A percentile compares a stretch with the other conserved stretches of the same genome.
phyloP scores from a whole-genome alignment of 2,888 invertebrate genomes.

The Ichneumoninae sp. region DNA sequence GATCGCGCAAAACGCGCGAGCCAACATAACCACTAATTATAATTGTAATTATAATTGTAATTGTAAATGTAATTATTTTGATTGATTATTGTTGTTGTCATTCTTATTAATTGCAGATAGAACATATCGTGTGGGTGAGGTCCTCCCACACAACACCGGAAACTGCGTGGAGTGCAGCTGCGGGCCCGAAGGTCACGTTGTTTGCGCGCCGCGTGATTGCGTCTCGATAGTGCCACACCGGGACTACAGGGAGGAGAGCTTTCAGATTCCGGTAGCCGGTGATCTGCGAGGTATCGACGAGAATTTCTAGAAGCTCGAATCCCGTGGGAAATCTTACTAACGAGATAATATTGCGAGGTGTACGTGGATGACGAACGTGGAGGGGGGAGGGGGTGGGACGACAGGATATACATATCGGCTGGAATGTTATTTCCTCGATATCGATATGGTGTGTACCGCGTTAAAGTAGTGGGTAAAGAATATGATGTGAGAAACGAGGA shows the following conservation, averaged over 20 bases:
- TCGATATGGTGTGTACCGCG: slow-evolving; percentile 5
- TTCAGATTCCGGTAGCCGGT: slow-evolving; percentile 75
- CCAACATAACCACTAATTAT: not conserved
- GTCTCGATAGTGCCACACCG: slow-evolving; percentile 76
- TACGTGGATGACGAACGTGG: slow-evolving; percentile 23
- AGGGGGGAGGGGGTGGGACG: slow-evolving; percentile 16
- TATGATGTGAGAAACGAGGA: slow-evolving; percentile 20
- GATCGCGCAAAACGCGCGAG: too few relatives aligned
- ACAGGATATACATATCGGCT: slow-evolving; percentile 34
- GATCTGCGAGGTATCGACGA: slow-evolving; percentile 79
- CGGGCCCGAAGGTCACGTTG: slow-evolving; percentile 85
- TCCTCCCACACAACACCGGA: slow-evolving; percentile 89
- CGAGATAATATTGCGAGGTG: slow-evolving; percentile 44
- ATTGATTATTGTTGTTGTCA: not conserved
- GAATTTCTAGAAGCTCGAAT: slow-evolving; percentile 74
- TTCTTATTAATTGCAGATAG: slow-evolving; percentile 84
- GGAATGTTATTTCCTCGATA: slow-evolving; percentile 33
- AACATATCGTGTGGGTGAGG: slow-evolving; percentile 88
- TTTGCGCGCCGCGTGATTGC: slow-evolving; percentile 81
- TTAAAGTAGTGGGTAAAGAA: slow-evolving; percentile 16
- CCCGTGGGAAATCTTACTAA: slow-evolving; percentile 58
- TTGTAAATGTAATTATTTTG: not conserved
- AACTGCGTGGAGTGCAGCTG: slow-evolving; percentile 90
- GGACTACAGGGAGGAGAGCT: slow-evolving; percentile 61
- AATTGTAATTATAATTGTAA: slow-evolving; percentile 1